A percentile compares a stretch with the other conserved stretches of the same genome.
Conservation (phyloP, 92 coral and sea anemone genomes). For the Pocillopora meandrina region DNA sequence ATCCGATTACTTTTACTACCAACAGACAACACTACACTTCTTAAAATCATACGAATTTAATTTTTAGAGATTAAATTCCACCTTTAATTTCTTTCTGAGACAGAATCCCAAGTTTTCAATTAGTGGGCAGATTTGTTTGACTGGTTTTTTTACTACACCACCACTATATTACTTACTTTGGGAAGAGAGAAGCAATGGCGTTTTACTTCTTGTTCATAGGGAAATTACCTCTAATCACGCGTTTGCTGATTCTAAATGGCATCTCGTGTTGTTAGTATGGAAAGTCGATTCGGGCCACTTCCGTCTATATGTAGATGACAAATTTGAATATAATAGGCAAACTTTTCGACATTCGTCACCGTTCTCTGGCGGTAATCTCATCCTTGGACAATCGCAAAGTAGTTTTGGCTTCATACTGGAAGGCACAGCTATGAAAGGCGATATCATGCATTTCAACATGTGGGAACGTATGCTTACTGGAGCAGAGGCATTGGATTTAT, state of each 20-base stretch:
- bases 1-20: background rate
- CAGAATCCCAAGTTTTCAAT: too few species aligned
- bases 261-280: conserved; percentile 29
- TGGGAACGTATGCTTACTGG: conserved; percentile 14
- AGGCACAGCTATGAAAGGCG: background rate
- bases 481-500: background rate
- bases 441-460: conserved; percentile 30
- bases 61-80: too few species aligned
- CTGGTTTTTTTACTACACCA: too few species aligned
- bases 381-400: conserved; percentile 26
- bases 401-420: background rate
- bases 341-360: background rate
- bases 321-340: background rate
- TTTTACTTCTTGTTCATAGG: background rate
- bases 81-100: too few species aligned
- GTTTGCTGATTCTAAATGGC: conserved; percentile 15
- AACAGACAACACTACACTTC: background rate
- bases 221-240: background rate
- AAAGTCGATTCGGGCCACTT: background rate
- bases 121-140: too few species aligned
- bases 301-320: conserved; percentile 9
- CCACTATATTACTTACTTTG: too few species aligned
- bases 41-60: background rate
- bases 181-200: too few species aligned
- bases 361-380: background rate